These are phyloP conservation scores for Agonopterix arenella DNA, from an alignment of 2,888 invertebrate genomes.

Conservation along the genomic window DNA sequence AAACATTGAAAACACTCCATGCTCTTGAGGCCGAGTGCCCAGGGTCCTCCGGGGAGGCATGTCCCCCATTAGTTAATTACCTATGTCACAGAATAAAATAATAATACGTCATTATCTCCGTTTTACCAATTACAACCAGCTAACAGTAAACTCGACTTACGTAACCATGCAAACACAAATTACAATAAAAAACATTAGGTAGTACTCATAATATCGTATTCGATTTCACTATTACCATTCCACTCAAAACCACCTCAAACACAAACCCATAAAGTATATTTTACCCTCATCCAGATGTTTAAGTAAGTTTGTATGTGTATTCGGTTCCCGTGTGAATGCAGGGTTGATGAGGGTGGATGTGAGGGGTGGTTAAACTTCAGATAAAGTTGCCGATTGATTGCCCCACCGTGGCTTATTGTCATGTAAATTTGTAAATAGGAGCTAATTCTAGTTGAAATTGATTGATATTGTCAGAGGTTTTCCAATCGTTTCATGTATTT, in stretches of 20 bases:
- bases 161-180: constrained; percentile 30
- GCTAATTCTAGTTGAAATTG: no score
- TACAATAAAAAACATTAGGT: constrained; percentile 30
- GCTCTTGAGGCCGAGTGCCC: no score
- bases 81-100: no score
- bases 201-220: constrained; percentile 26
- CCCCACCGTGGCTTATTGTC: constrained; percentile 4
- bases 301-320: constrained; percentile 6
- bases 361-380: constrained; percentile 4
- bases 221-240: constrained; percentile 18
- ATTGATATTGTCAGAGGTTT: no score
- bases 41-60: no score
- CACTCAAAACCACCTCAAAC: neutral
- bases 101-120: no score
- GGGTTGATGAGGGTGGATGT: constrained; percentile 20
- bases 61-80: no score
- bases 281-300: neutral
- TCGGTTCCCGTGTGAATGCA: constrained; percentile 56
- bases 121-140: no score
- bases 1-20: no score
- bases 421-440: neutral
- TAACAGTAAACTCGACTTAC: no score
- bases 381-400: constrained; percentile 7
- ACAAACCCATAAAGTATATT: neutral
- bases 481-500: no score